Percentiles rank a stretch among this genome's conserved stretches.
phyloP scores from a whole-genome alignment of 2,113 vertebrate genomes.

The Eupsittula cactorum region DNA sequence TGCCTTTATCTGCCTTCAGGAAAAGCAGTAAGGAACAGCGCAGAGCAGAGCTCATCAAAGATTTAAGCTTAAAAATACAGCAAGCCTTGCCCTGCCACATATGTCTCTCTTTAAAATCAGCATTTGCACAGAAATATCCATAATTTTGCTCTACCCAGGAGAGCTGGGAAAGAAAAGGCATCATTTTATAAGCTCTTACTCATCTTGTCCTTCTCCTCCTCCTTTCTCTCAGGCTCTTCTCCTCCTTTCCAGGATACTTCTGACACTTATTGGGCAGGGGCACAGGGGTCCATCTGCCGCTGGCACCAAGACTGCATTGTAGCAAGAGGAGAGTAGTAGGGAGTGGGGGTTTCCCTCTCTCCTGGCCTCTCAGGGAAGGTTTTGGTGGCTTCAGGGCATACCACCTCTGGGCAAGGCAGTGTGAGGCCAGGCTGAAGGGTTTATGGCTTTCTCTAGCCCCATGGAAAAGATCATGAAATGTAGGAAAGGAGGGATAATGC shows the following conservation, averaged over 20 bases:
- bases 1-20: neutral
- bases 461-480: neutral
- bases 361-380: neutral
- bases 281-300: neutral
- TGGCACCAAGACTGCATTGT: neutral
- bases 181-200: neutral
- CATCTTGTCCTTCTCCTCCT: neutral
- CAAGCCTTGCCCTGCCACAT: neutral
- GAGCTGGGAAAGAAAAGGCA: neutral
- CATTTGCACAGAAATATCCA: neutral
- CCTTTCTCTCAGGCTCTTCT: neutral
- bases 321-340: neutral
- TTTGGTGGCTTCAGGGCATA: neutral
- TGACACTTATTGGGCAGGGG: neutral
- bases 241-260: neutral
- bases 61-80: neutral
- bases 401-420: neutral
- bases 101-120: neutral
- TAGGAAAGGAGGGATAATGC: conserved; percentile 2
- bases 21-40: neutral
- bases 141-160: neutral
- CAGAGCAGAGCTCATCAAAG: neutral
- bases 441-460: neutral
- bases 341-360: neutral
- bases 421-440: neutral